phyloP scores from a whole-genome alignment of 1,140 invertebrate genomes.

The Drosophila ananassae region DNA sequence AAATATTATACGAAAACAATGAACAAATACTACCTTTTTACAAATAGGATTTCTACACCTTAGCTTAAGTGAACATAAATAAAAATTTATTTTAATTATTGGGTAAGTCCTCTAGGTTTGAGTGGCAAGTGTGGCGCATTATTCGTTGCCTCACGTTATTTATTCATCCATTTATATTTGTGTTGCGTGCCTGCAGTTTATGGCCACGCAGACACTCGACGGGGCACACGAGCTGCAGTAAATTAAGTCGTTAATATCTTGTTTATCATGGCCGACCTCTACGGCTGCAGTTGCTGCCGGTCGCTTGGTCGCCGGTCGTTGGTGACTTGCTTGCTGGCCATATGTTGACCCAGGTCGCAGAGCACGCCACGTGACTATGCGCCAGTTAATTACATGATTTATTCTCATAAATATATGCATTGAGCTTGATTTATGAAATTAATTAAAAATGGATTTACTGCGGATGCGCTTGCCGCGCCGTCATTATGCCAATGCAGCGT shows the following conservation, averaged over 20 bases:
- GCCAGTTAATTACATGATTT: conserved; percentile 81
- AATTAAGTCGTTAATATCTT: conserved; percentile 83
- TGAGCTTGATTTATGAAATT: conserved; percentile 79
- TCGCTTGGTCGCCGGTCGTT: background rate
- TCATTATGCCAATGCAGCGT: background rate
- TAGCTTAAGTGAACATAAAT: background rate
- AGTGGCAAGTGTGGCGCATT: conserved; percentile 14
- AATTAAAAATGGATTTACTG: conserved; percentile 68
- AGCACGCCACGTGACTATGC: conserved; percentile 43
- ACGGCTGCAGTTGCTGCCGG: conserved; percentile 15
- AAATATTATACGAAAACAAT: background rate
- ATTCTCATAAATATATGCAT: conserved; percentile 68
- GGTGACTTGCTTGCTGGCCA: conserved; percentile 23
- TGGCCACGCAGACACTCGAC: conserved; percentile 46
- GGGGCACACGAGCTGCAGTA: conserved; percentile 62
- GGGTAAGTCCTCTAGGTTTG: conserved; percentile 5
- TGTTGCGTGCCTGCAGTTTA: conserved; percentile 74
- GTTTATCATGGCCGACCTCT: conserved; percentile 68
- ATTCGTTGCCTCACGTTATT: conserved; percentile 59
- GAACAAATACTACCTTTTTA: background rate
- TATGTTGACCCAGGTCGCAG: conserved; percentile 49
- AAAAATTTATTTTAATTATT: conserved; percentile 14
- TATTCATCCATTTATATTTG: conserved; percentile 79
- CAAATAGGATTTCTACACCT: background rate
- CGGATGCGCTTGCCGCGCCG: background rate